Base-by-base conservation (phyloP, 2,888 invertebrate species). In the Danaus chrysippus region DNA sequence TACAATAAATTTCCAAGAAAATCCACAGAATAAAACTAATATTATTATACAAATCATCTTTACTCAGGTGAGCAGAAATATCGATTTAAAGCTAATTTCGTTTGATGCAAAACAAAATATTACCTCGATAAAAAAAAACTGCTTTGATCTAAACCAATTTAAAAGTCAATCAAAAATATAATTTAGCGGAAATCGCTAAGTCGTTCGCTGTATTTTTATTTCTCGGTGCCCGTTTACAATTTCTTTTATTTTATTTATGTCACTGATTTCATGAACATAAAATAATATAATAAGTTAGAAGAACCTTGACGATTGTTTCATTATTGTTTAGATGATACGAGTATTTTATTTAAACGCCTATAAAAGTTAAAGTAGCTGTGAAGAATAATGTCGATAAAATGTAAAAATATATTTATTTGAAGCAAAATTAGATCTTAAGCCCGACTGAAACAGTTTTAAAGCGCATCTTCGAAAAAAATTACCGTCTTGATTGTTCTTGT, bases 401-500 rank as follows among this genome's bases (percentile, higher is more conserved):
- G 58, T 66, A 71, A 72, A 75, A 73, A 73, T 62, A 56, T 72
- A 75, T 65, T 73, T 76, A 76, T 73, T 60, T 73, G 64, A 68
- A 68, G 74, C 66, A 76, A 77, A 75, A 74, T 77, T 71, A 72
- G 70, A 78, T 74, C 71, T 76, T 76, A 72, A 71, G 74, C 75
- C 73, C 69, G 70, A 70, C 74, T 74, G 70, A 72, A 80, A 85
- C 84, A 85, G 84, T 84, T 85, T 78, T 68, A 70, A 72, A 77
- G 81, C 77, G 74, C 76, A 81, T 79, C 82, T 76, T 77, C 82
- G 82, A 78, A 79, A 79, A 80, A 86, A 85, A 85, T 87, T 84
- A 86, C 85, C 77, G 79, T 75, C 83, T 84, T 87, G 86, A 88
- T 87, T 88, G 86, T 83, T 81, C 79, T 76, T 73, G 81, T 84